Conservation (phyloP, 2,797 vertebrate species). For the Pangasius djambal region DNA sequence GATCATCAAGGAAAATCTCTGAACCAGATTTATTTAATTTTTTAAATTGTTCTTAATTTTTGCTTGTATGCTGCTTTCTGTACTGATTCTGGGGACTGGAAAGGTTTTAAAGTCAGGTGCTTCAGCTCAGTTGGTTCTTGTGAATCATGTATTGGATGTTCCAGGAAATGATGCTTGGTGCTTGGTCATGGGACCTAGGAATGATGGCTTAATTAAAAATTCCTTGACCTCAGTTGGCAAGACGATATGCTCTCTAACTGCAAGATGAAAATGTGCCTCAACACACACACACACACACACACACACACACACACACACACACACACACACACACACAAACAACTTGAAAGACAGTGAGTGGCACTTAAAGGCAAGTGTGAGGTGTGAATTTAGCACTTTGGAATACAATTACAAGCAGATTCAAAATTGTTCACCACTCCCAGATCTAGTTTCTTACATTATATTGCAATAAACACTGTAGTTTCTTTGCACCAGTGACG, state of each 20-base stretch:
- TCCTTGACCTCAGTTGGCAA: slow-evolving; percentile 43
- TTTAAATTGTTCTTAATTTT: no score
- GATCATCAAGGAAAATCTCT: neutral
- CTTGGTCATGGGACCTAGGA: slow-evolving; percentile 18
- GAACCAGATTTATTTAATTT: neutral
- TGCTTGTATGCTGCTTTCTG: neutral
- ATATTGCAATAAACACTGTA: neutral
- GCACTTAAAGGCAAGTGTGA: neutral
- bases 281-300: neutral
- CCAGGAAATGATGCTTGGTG: neutral
- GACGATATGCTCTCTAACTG: slow-evolving; percentile 12
- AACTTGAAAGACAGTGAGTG: neutral
- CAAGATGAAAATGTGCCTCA: slow-evolving; percentile 19
- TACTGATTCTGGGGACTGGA: neutral
- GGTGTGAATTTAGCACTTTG: neutral
- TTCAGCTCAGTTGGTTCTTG: slow-evolving; percentile 1
- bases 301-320: neutral
- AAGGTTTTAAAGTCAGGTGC: neutral
- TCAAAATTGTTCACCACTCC: neutral
- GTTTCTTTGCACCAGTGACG: neutral
- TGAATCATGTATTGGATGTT: neutral
- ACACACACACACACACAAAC: neutral
- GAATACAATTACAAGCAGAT: neutral
- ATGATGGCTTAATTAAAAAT: slow-evolving; percentile 57
- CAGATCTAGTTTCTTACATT: neutral